Conservation (phyloP, 2,888 invertebrate species). For the Silvanus unidentatus region DNA sequence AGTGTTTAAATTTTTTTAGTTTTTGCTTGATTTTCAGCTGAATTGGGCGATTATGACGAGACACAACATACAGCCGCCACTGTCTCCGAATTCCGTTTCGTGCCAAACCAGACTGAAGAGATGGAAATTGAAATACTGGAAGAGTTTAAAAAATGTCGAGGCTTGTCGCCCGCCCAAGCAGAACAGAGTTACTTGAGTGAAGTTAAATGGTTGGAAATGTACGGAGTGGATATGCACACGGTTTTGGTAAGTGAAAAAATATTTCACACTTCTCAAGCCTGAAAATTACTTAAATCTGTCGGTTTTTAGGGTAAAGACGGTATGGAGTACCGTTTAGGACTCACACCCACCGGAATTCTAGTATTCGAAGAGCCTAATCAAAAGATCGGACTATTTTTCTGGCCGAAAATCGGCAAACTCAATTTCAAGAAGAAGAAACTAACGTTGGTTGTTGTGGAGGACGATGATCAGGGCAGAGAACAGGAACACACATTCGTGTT, state of each 20-base stretch:
- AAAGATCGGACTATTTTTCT: slow-evolving; percentile 98
- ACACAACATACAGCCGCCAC: slow-evolving; percentile 89
- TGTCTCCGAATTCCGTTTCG: slow-evolving; percentile 96
- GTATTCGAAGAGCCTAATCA: slow-evolving; percentile 89
- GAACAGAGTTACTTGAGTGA: slow-evolving; percentile 93
- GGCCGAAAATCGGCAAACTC: slow-evolving; percentile 97
- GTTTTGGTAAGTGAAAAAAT: slow-evolving; percentile 69
- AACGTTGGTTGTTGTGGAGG: slow-evolving; percentile 95
- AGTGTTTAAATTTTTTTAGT: not conserved
- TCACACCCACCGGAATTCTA: slow-evolving; percentile 97
- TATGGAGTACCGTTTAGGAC: slow-evolving; percentile 89
- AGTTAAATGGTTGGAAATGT: slow-evolving; percentile 94
- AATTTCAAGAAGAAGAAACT: slow-evolving; percentile 98
- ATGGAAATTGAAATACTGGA: slow-evolving; percentile 93
- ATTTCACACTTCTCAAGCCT: too few relatives aligned
- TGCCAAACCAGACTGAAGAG: slow-evolving; percentile 92
- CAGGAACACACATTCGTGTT: slow-evolving; percentile 99
- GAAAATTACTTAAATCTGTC: too few relatives aligned
- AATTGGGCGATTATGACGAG: slow-evolving; percentile 95
- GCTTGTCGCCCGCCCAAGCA: slow-evolving; percentile 90
- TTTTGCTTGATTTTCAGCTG: slow-evolving; percentile 57
- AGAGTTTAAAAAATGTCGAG: slow-evolving; percentile 79
- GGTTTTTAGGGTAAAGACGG: slow-evolving; percentile 88
- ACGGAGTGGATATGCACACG: slow-evolving; percentile 98
- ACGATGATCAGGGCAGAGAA: slow-evolving; percentile 93